A percentile compares a stretch with the other conserved stretches of the same genome.
phyloP scores from a whole-genome alignment of 1,140 invertebrate genomes.

The Schlechtendalia chinensis region DNA sequence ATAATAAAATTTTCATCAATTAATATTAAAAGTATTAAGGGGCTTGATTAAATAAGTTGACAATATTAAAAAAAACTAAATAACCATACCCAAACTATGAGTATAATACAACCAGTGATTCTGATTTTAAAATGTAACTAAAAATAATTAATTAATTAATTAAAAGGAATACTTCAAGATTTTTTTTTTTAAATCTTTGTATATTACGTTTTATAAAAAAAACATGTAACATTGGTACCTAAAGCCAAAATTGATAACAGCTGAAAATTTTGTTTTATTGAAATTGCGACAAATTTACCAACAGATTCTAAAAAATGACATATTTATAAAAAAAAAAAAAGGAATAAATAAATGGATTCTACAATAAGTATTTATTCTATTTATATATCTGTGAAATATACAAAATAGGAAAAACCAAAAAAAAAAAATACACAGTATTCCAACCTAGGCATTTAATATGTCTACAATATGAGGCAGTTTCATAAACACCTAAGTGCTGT shows the following conservation, averaged over 20 bases:
- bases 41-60: too few species aligned
- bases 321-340: conserved; percentile 11
- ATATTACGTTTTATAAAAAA: conserved; percentile 45
- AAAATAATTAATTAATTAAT: neutral
- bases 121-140: too few species aligned
- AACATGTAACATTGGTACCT: conserved; percentile 46
- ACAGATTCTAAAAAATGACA: conserved; percentile 40
- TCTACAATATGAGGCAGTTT: conserved; percentile 49
- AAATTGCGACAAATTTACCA: conserved; percentile 33
- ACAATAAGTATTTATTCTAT: conserved; percentile 50
- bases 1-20: too few species aligned
- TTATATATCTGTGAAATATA: conserved; percentile 48
- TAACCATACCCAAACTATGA: too few species aligned
- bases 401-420: conserved; percentile 45
- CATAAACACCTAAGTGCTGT: conserved; percentile 44
- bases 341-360: conserved; percentile 48
- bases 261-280: conserved; percentile 7
- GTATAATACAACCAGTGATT: too few species aligned
- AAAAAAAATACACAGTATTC: conserved; percentile 39
- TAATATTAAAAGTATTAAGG: too few species aligned
- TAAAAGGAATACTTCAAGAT: neutral
- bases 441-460: conserved; percentile 39
- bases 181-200: conserved; percentile 16
- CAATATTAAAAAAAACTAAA: too few species aligned
- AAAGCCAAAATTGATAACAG: conserved; percentile 43